Percentiles rank a stretch among this genome's conserved stretches.
Conservation (phyloP, 2,888 invertebrate species). For the Cancer borealis region DNA sequence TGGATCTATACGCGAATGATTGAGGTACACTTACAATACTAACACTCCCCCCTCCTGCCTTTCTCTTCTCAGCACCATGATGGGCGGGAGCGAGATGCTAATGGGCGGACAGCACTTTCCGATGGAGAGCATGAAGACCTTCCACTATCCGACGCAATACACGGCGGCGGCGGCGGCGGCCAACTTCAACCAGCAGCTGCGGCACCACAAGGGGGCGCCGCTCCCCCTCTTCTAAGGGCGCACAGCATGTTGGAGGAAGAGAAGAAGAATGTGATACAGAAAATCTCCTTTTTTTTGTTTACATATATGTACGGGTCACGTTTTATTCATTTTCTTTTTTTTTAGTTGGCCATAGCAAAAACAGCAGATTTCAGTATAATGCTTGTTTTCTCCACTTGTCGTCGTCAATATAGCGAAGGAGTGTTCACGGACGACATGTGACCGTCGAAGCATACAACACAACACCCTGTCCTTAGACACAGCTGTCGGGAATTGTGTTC, state of each 20-base stretch:
- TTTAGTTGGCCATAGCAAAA: no score
- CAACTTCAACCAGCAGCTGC: slow-evolving; percentile 75
- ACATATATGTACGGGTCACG: neutral
- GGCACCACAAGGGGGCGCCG: slow-evolving; percentile 73
- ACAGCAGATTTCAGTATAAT: no score
- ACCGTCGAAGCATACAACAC: neutral
- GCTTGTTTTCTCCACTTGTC: neutral
- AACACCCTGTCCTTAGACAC: neutral
- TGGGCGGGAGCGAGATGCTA: slow-evolving; percentile 71
- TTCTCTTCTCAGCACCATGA: slow-evolving; percentile 61
- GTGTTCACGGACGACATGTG: neutral
- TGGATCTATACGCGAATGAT: neutral
- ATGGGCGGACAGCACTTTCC: slow-evolving; percentile 72
- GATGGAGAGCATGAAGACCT: slow-evolving; percentile 71
- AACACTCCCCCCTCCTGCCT: neutral
- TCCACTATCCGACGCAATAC: slow-evolving; percentile 73
- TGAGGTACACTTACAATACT: neutral
- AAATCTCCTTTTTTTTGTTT: neutral
- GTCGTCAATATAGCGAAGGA: neutral
- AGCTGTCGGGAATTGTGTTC: neutral
- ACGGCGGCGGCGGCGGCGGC: slow-evolving; percentile 72
- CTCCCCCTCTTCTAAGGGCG: slow-evolving; percentile 65
- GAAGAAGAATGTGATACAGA: neutral
- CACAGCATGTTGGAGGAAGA: neutral
- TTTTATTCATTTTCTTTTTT: neutral